phyloP scores from a whole-genome alignment of 2,797 vertebrate genomes.

The Phataginus tricuspis region DNA sequence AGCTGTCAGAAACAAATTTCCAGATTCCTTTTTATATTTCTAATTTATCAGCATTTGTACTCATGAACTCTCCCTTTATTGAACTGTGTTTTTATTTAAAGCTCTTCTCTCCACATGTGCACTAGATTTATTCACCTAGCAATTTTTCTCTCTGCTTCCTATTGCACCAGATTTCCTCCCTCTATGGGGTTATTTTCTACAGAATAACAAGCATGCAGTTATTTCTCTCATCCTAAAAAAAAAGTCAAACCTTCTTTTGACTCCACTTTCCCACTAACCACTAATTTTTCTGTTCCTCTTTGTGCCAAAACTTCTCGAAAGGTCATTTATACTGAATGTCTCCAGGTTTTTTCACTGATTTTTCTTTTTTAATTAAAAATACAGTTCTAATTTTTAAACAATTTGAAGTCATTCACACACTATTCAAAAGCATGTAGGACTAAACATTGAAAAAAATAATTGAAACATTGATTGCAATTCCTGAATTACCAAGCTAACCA shows the following conservation, averaged over 20 bases:
- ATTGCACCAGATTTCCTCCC: background rate
- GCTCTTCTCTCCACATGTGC: too few relatives aligned
- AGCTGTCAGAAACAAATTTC: background rate
- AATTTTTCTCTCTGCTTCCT: background rate
- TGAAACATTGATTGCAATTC: background rate
- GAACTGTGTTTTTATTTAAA: background rate
- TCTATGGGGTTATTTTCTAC: background rate
- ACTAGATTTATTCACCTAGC: background rate
- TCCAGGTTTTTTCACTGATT: background rate
- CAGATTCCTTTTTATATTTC: background rate
- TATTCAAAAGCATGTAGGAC: background rate
- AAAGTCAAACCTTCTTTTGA: background rate
- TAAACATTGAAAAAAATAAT: background rate
- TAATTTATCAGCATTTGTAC: background rate
- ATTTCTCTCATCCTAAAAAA: background rate
- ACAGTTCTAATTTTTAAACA: background rate
- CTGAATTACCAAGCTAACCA: background rate
- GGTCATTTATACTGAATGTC: background rate
- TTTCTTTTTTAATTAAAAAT: background rate
- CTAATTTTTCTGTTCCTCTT: background rate
- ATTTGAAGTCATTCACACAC: background rate
- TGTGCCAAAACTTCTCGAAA: background rate
- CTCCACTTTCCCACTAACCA: background rate
- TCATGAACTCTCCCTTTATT: background rate
- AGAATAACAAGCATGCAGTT: background rate